Conservation (phyloP, 2,888 invertebrate species). For the Meteorus colon region DNA sequence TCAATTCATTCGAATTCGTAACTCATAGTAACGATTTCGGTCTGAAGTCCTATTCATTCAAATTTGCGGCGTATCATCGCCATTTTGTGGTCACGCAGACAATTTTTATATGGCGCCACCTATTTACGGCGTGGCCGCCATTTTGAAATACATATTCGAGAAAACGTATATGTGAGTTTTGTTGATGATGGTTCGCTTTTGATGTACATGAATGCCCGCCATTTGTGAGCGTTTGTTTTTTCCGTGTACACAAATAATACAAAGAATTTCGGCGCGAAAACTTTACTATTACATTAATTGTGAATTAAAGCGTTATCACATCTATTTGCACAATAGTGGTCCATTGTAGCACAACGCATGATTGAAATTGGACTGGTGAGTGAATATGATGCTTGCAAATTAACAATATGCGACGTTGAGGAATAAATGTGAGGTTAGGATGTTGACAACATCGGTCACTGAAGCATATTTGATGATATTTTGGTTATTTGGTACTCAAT, state of each 20-base stretch:
- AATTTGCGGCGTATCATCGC: no score
- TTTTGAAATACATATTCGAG: background rate
- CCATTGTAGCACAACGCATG: background rate
- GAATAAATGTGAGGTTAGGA: conserved; percentile 20
- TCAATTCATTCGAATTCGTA: no score
- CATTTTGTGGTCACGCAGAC: no score
- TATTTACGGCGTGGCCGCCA: background rate
- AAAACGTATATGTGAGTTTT: background rate
- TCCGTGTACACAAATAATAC: background rate
- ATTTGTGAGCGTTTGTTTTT: conserved; percentile 5
- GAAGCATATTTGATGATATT: background rate
- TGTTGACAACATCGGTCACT: background rate
- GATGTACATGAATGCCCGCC: background rate
- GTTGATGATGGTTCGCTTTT: background rate
- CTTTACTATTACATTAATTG: background rate
- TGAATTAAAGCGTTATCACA: background rate
- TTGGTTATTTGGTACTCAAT: background rate
- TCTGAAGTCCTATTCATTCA: no score
- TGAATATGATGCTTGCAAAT: background rate
- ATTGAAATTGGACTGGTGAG: conserved; percentile 3
- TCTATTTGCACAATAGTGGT: background rate
- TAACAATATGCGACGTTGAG: background rate
- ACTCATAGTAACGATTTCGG: no score
- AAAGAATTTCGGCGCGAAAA: conserved; percentile 20
- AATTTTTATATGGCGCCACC: no score